Evolutionary conservation across 2,797 vertebrate genomes (phyloP).

Genomic region (Lagorchestes hirsutus): DNA sequence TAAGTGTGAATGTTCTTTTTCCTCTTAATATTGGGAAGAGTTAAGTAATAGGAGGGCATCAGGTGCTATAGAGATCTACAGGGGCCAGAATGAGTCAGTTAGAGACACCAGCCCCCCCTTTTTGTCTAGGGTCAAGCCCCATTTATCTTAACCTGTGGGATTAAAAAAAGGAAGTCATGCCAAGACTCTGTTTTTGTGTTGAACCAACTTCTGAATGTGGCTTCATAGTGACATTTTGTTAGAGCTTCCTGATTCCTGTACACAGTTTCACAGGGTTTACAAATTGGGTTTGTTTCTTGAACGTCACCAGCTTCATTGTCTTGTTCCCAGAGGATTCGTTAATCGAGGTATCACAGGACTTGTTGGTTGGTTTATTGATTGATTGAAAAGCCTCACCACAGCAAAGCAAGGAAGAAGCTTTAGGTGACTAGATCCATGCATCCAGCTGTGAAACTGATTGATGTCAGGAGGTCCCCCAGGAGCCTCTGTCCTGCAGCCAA

Average conservation of each 20-base stretch:
- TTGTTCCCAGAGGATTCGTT: constrained; percentile 45
- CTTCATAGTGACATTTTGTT: neutral
- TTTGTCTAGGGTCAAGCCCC: neutral
- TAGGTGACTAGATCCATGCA: constrained; percentile 36
- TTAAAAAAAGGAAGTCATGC: neutral
- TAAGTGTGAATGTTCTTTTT: neutral
- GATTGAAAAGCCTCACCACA: constrained; percentile 41
- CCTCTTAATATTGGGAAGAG: neutral
- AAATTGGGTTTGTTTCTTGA: constrained; percentile 5
- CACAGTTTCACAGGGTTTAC: neutral
- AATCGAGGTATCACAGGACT: constrained; percentile 39
- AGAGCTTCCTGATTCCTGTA: neutral
- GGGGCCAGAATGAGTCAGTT: neutral
- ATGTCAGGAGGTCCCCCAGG: constrained; percentile 20
- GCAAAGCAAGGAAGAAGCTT: constrained; percentile 52
- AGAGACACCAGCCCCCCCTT: neutral
- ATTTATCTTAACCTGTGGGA: neutral
- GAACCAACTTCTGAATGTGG: neutral
- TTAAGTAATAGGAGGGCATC: neutral
- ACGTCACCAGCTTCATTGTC: constrained; percentile 24
- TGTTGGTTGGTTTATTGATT: constrained; percentile 22
- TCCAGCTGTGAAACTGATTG: constrained; percentile 41
- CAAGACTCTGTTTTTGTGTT: neutral
- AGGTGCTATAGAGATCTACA: neutral
- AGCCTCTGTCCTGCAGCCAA: constrained; percentile 16